phyloP scores from a whole-genome alignment of 2,888 invertebrate genomes.

The Mesochorus sp. region DNA sequence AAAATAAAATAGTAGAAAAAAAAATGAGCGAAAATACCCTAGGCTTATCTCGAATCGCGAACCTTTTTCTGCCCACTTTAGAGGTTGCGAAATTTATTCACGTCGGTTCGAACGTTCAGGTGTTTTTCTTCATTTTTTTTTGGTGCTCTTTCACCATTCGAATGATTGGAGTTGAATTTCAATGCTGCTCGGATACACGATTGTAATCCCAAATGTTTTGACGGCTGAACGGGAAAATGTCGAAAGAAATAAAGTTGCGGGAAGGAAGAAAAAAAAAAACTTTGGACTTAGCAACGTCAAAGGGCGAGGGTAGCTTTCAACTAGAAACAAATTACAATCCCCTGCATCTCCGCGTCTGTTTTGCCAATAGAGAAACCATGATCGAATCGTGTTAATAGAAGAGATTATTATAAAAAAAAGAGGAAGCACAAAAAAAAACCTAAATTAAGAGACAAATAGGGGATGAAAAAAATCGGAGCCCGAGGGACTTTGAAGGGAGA shows the following conservation, averaged over 20 bases:
- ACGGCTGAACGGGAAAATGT: constrained; percentile 37
- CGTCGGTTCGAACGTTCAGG: constrained; percentile 26
- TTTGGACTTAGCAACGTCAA: neutral
- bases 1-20: constrained; percentile 40
- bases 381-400: constrained; percentile 13
- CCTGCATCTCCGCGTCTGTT: constrained; percentile 60
- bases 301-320: neutral
- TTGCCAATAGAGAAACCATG: constrained; percentile 73
- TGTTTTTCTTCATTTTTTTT: constrained; percentile 16
- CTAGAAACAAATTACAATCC: constrained; percentile 6
- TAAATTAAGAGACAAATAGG: constrained; percentile 17
- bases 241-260: constrained; percentile 48
- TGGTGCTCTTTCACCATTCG: constrained; percentile 48
- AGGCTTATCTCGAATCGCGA: constrained; percentile 1
- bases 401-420: constrained; percentile 20
- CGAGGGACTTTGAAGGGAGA: constrained; percentile 26
- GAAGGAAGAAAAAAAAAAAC: constrained; percentile 63
- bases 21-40: constrained; percentile 16
- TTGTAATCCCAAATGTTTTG: constrained; percentile 69
- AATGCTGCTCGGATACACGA: constrained; percentile 51
- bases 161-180: constrained; percentile 55
- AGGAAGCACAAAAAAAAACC: constrained; percentile 18
- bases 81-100: constrained; percentile 61
- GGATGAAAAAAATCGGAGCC: constrained; percentile 19
- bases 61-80: constrained; percentile 55